A percentile compares a stretch with the other conserved stretches of the same genome.
phyloP scores from a whole-genome alignment of 2,113 vertebrate species.

The Cygnus buccinator region DNA sequence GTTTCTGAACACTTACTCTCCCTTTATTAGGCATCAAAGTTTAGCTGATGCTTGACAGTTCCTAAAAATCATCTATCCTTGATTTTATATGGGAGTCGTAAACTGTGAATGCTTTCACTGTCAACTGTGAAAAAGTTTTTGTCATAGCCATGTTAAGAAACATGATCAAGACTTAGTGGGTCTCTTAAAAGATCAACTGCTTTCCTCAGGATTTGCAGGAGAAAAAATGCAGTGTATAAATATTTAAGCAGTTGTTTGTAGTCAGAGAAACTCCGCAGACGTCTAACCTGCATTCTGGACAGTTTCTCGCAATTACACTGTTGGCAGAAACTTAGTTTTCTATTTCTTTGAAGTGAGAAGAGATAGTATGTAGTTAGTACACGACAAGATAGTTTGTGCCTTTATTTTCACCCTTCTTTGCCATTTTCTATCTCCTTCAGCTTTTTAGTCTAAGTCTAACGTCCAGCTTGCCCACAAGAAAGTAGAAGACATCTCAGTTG shows the following conservation, averaged over 20 bases:
- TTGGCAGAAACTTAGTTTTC: neutral
- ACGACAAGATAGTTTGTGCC: neutral
- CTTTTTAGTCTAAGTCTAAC: neutral
- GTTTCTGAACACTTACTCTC: neutral
- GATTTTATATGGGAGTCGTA: neutral
- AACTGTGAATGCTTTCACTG: neutral
- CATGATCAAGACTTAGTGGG: neutral
- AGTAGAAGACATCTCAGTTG: neutral
- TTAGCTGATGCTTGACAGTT: neutral
- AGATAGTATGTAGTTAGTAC: neutral
- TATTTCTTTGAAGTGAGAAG: neutral
- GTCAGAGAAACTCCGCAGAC: slow-evolving; percentile 12
- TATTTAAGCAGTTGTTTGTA: neutral
- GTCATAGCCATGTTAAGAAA: neutral
- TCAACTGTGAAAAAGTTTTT: neutral
- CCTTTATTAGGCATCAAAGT: neutral
- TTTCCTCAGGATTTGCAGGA: neutral
- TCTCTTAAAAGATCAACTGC: neutral
- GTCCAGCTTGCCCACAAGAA: neutral
- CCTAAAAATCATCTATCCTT: neutral
- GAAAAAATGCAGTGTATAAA: neutral
- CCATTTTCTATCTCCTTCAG: neutral
- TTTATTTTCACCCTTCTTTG: neutral
- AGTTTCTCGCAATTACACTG: neutral
- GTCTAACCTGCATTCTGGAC: slow-evolving; percentile 28